Base-by-base conservation (phyloP, 2,797 vertebrate genomes). In the Cottoperca gobio region DNA sequence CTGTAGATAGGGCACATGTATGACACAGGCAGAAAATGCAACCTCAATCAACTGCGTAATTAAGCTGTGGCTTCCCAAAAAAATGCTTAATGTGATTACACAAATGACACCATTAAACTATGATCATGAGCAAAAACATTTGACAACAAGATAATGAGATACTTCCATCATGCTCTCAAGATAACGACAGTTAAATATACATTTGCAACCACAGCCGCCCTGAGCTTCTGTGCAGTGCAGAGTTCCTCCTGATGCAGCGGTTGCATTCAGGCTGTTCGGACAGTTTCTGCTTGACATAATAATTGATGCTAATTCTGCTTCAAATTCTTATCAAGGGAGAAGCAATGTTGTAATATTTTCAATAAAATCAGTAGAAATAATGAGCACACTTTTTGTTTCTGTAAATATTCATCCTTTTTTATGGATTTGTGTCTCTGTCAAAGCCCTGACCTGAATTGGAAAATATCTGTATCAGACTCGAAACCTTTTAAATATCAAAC, bases 81-180 rank as follows among this genome's bases (percentile, higher is more conserved):
- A 79, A 45, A 0, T 17, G 21, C 55, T 40, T 23, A 23, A 64
- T 60, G 66, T 73, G 42, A 42, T 60, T 60, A n/a, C 43, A 46
- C 59, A 80, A 74, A 75, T 61, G 37, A 76, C 39, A 24, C 23
- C 50, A 74, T 75, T 78, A 75, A 77, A 64, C 14, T 4, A 19
- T 31, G 48, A 78, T 78, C 19, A 70, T 17, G 17, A 67, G 54
- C 42, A 50, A 42, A 76, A 76, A 57, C 33, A 66, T 66, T 53
- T 60, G 19, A 70, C 42, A 35, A 16, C 1, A 2, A 64, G 45
- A 42, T 75, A 78, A 78, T 57, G 49, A 78, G 39, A 67, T 35
- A 31, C 55, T 63, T 82, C 52, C 73, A 33, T 70, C 57, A 68
- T 23, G 50, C 70, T 73, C 33, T 71, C 1, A 21, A 39, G 50